phyloP scores from a whole-genome alignment of 2,113 vertebrate species.

The Antidorcas marsupialis region DNA sequence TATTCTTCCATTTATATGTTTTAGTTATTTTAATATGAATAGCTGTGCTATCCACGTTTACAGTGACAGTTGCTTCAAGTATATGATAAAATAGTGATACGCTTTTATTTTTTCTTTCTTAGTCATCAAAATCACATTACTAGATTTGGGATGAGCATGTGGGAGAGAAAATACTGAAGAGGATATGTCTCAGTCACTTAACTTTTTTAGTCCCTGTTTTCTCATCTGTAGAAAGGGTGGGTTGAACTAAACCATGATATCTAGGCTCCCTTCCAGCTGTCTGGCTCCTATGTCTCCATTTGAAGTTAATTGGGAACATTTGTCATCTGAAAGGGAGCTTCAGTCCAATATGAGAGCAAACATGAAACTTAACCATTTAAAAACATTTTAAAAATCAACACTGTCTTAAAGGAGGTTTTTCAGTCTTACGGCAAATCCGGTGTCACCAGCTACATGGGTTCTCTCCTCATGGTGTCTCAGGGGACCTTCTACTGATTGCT shows the following conservation, averaged over 20 bases:
- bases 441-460: accelerated
- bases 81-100: not conserved
- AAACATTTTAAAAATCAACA: not conserved
- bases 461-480: not conserved
- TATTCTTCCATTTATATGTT: not conserved
- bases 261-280: not conserved
- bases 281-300: not conserved
- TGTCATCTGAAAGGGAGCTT: not conserved
- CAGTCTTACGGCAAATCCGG: not conserved
- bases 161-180: not conserved
- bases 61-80: not conserved
- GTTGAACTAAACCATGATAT: not conserved
- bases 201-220: not conserved
- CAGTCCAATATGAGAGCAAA: not conserved
- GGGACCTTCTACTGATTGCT: no score
- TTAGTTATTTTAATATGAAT: not conserved
- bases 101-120: not conserved
- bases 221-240: not conserved
- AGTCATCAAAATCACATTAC: not conserved
- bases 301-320: not conserved
- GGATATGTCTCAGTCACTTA: not conserved
- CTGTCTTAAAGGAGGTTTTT: not conserved
- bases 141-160: not conserved
- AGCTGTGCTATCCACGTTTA: not conserved
- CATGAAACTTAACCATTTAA: not conserved